phyloP scores from a whole-genome alignment of 1,140 invertebrate species.

The Octopus bimaculoides region DNA sequence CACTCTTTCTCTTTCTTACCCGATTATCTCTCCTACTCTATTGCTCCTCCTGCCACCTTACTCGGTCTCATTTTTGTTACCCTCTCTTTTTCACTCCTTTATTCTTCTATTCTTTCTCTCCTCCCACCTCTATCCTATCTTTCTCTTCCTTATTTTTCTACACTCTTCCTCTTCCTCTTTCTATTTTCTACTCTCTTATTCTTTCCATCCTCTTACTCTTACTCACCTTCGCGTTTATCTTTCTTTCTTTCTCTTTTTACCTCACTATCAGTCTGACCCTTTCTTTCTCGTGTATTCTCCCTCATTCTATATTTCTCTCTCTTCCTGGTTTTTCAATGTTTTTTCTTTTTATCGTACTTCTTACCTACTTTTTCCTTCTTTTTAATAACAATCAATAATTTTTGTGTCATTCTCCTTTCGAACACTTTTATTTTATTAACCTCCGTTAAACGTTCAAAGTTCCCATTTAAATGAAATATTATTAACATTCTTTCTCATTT shows the following conservation, averaged over 20 bases:
- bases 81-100: not conserved
- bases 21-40: conserved; percentile 17
- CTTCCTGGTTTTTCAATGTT: not conserved
- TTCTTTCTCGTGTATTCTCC: not conserved
- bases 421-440: no score
- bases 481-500: no score
- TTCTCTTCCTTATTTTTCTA: not conserved
- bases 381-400: no score
- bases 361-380: not conserved
- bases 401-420: no score
- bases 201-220: not conserved
- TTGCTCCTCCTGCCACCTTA: conserved; percentile 12
- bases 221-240: not conserved
- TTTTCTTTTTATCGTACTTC: not conserved
- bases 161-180: not conserved
- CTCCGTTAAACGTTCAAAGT: no score
- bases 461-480: no score
- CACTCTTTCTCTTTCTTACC: conserved; percentile 5
- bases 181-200: not conserved
- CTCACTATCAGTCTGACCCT: not conserved
- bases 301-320: not conserved
- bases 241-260: not conserved
- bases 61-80: conserved; percentile 6
- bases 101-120: conserved; percentile 12
- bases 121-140: conserved; percentile 3